phyloP scores from a whole-genome alignment of 2,113 vertebrate genomes.

The Limanda limanda region DNA sequence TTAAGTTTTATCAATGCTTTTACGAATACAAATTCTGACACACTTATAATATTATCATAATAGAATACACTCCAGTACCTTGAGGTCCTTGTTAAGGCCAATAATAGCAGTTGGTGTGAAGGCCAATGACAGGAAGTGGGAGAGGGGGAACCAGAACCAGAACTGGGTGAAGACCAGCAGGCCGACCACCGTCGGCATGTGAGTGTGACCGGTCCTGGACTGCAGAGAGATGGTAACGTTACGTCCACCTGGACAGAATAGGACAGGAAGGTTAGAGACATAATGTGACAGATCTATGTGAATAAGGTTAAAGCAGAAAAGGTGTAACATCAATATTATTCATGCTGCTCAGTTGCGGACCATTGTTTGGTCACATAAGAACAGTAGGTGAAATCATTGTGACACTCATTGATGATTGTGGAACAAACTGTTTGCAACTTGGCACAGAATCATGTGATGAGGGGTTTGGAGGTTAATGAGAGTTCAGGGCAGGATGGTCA shows the following conservation, averaged over 20 bases:
- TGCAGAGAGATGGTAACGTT: slow-evolving; percentile 98
- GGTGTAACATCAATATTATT: too few relatives aligned
- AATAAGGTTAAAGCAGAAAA: background rate
- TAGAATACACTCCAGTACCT: slow-evolving; percentile 81
- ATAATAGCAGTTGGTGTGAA: slow-evolving; percentile 99
- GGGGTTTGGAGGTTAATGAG: slow-evolving; percentile 33
- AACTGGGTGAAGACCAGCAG: slow-evolving; percentile 99
- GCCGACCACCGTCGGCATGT: slow-evolving; percentile 98
- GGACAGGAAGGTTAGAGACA: background rate
- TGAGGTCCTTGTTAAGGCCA: slow-evolving; percentile 98
- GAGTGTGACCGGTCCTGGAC: slow-evolving; percentile 97
- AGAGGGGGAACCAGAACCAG: slow-evolving; percentile 99
- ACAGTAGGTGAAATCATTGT: background rate
- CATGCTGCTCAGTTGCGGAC: background rate
- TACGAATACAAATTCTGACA: background rate
- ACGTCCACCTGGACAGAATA: slow-evolving; percentile 88
- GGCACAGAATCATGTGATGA: background rate
- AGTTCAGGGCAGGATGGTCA: slow-evolving; percentile 42
- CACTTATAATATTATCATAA: background rate
- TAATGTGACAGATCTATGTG: background rate
- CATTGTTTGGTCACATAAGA: background rate
- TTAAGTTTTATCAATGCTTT: too few relatives aligned
- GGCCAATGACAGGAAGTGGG: slow-evolving; percentile 95
- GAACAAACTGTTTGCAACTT: slow-evolving; percentile 14
- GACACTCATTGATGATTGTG: slow-evolving; percentile 4